Evolutionary conservation across 2,888 invertebrate species (phyloP).

Genomic region (Cantharis nigra): DNA sequence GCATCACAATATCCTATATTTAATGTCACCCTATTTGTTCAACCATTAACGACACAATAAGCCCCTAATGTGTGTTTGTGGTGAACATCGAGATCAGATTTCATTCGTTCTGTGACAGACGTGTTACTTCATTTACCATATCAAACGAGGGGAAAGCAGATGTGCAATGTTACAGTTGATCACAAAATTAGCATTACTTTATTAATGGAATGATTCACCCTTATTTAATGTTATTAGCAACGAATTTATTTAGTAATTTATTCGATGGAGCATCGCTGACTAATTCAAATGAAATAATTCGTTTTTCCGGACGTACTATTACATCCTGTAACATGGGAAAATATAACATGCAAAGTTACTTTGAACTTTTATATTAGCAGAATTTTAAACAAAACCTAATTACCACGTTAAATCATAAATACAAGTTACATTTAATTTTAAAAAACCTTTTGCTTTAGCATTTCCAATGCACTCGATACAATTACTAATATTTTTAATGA

Average conservation of each 20-base stretch:
- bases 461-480: neutral
- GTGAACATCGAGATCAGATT: conserved; percentile 37
- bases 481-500: neutral
- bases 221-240: conserved; percentile 2
- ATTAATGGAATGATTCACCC: conserved; percentile 33
- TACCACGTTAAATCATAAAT: neutral
- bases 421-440: neutral
- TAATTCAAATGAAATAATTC: neutral
- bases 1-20: conserved; percentile 1
- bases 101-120: conserved; percentile 33
- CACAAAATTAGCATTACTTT: conserved; percentile 35
- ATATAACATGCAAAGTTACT: conserved; percentile 8
- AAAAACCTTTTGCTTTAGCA: neutral
- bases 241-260: conserved; percentile 7
- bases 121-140: conserved; percentile 27
- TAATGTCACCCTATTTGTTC: conserved; percentile 39
- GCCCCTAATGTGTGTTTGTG: conserved; percentile 41
- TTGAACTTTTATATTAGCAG: conserved; percentile 6
- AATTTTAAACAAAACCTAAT: neutral
- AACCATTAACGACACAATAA: conserved; percentile 42
- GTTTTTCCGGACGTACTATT: neutral
- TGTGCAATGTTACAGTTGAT: conserved; percentile 27
- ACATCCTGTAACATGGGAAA: conserved; percentile 5
- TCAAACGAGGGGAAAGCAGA: conserved; percentile 26
- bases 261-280: neutral